These are phyloP conservation scores for Scaptomyza parva DNA, from an alignment of 2,888 invertebrate genomes.

Conservation along the genomic window DNA sequence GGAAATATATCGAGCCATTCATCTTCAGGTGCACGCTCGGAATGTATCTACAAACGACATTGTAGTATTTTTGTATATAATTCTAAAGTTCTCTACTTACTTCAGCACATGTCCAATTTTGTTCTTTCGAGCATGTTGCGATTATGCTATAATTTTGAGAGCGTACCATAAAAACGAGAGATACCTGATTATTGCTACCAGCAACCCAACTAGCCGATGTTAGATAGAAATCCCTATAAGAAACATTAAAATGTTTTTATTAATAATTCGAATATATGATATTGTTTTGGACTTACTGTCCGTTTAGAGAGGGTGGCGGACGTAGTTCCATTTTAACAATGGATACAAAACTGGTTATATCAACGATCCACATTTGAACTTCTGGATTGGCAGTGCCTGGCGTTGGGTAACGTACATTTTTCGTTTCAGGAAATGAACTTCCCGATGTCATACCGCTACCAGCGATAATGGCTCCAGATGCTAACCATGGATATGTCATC, in stretches of 20 bases:
- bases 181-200: constrained; percentile 90
- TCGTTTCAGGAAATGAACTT: constrained; percentile 91
- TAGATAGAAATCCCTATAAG: constrained; percentile 93
- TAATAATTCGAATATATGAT: neutral
- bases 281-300: constrained; percentile 89
- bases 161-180: constrained; percentile 96
- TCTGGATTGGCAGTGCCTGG: constrained; percentile 95
- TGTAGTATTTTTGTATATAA: neutral
- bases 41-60: constrained; percentile 88
- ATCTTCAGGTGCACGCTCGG: constrained; percentile 92
- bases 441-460: constrained; percentile 86
- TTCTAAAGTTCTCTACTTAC: constrained; percentile 85
- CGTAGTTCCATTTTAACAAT: constrained; percentile 89
- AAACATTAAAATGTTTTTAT: neutral
- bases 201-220: constrained; percentile 96
- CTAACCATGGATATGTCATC: constrained; percentile 93
- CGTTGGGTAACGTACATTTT: constrained; percentile 93
- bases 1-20: constrained; percentile 95
- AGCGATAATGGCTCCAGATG: constrained; percentile 88
- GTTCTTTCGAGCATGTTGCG: constrained; percentile 91
- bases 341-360: constrained; percentile 89
- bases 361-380: constrained; percentile 92
- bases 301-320: constrained; percentile 91
- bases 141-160: constrained; percentile 96
- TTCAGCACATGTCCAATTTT: constrained; percentile 94